These are phyloP conservation scores for Mythimna loreyi DNA, from an alignment of 2,888 invertebrate species.

Conservation along the genomic window DNA sequence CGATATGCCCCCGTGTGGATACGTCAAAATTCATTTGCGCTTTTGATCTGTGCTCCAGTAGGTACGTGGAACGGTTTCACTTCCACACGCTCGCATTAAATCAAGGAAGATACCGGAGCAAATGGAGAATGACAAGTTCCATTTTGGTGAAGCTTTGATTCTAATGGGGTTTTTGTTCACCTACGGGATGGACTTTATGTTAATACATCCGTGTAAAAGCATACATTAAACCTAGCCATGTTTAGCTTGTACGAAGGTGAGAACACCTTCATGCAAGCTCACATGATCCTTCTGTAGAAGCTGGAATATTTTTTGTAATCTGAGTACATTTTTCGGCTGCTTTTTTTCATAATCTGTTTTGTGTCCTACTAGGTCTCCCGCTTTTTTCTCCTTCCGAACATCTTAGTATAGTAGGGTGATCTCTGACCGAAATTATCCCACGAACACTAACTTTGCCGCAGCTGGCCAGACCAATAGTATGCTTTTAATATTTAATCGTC, in stretches of 20 bases:
- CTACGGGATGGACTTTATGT: slow-evolving; percentile 2
- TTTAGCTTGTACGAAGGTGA: no score
- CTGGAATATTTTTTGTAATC: not conserved
- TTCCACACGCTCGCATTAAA: slow-evolving; percentile 47
- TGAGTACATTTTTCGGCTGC: not conserved
- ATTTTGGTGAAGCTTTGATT: slow-evolving; percentile 30
- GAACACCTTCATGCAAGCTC: not conserved
- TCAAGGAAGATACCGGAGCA: slow-evolving; percentile 37
- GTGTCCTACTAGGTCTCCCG: no score
- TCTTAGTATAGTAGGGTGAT: no score
- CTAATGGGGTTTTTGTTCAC: slow-evolving; percentile 20
- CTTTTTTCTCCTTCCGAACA: no score
- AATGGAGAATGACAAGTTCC: slow-evolving; percentile 32
- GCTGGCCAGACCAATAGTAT: not conserved
- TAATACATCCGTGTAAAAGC: slow-evolving; percentile 13
- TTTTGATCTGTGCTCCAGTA: slow-evolving; percentile 69
- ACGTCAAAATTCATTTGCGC: slow-evolving; percentile 71
- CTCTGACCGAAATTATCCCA: no score
- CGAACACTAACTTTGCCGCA: no score
- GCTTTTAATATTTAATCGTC: not conserved
- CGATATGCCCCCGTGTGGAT: slow-evolving; percentile 70
- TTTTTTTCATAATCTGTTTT: no score
- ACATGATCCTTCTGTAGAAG: not conserved
- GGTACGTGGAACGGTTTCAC: slow-evolving; percentile 38
- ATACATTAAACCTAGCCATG: not conserved